Evolutionary conservation across 2,888 invertebrate species (phyloP).

Genomic region (Phoenoteleia sp.): DNA sequence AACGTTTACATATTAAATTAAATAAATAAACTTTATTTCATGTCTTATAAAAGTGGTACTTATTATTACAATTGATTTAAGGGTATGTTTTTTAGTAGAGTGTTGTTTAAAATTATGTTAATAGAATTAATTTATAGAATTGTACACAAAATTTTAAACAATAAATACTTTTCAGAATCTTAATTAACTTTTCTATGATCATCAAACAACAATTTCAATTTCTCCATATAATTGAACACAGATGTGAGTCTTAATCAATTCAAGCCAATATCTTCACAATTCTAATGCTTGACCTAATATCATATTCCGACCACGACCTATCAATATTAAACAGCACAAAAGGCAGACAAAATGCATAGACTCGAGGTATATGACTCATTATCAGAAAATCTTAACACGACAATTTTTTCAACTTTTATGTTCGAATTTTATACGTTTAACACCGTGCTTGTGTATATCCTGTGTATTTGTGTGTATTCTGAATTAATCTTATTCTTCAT

Average conservation of each 20-base stretch:
- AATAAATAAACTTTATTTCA: too few relatives aligned
- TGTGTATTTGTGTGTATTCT: background rate
- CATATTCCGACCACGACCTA: constrained; percentile 34
- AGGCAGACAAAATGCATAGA: constrained; percentile 25
- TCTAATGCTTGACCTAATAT: constrained; percentile 33
- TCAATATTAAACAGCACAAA: constrained; percentile 28
- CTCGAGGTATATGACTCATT: constrained; percentile 4
- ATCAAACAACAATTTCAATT: background rate
- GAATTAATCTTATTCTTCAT: constrained; percentile 20
- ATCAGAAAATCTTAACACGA: constrained; percentile 6
- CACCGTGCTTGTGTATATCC: background rate
- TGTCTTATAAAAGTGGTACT: too few relatives aligned
- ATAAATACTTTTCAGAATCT: too few relatives aligned
- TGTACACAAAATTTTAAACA: too few relatives aligned
- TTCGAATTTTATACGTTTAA: background rate
- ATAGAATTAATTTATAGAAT: too few relatives aligned
- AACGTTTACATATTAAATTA: too few relatives aligned
- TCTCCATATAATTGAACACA: background rate
- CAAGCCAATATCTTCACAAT: constrained; percentile 22
- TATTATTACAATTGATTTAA: too few relatives aligned
- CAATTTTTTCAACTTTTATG: constrained; percentile 6
- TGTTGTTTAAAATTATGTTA: too few relatives aligned
- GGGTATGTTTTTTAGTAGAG: too few relatives aligned
- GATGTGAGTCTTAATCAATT: background rate
- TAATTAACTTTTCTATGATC: background rate